Evolutionary conservation across 1,140 invertebrate species (phyloP).

Genomic region (Drosophila saltans): DNA sequence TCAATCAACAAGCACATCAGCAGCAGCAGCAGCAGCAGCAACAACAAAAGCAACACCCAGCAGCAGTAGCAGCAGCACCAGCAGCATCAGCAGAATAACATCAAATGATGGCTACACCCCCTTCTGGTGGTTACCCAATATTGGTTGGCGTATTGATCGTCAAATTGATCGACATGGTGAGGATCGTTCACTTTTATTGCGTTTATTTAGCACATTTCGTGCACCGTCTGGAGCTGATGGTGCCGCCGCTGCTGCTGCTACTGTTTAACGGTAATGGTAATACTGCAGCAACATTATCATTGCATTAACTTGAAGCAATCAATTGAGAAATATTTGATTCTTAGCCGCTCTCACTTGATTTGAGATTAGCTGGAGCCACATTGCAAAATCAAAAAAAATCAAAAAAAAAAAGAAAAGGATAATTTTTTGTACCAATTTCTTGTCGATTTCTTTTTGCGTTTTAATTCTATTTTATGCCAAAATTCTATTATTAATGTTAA

Average conservation of each 20-base stretch:
- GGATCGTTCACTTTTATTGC: slow-evolving; percentile 66
- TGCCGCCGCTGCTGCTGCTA: background rate
- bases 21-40: slow-evolving; percentile 21
- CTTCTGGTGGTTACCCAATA: slow-evolving; percentile 73
- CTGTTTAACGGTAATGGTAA: background rate
- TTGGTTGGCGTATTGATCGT: slow-evolving; percentile 71
- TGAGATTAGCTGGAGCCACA: slow-evolving; percentile 40
- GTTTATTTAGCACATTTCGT: slow-evolving; percentile 67
- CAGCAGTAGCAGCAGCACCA: slow-evolving; percentile 23
- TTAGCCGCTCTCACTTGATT: slow-evolving; percentile 26
- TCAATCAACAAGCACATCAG: slow-evolving; percentile 28
- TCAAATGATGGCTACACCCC: slow-evolving; percentile 47
- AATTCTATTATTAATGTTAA: slow-evolving; percentile 16
- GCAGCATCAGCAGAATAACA: slow-evolving; percentile 7
- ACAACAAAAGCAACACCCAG: slow-evolving; percentile 22
- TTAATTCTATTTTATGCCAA: slow-evolving; percentile 33
- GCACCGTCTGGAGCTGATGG: slow-evolving; percentile 12
- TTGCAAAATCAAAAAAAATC: too few relatives aligned
- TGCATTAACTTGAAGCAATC: slow-evolving; percentile 15
- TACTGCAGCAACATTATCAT: slow-evolving; percentile 20
- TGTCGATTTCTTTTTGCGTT: slow-evolving; percentile 27
- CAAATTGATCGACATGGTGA: slow-evolving; percentile 48
- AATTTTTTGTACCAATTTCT: slow-evolving; percentile 4
- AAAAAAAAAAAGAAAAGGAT: too few relatives aligned
- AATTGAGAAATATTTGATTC: slow-evolving; percentile 6